Percentiles rank a stretch among this genome's conserved stretches.
Conservation (phyloP, 2,888 invertebrate genomes). For the Aricia artaxerxes region DNA sequence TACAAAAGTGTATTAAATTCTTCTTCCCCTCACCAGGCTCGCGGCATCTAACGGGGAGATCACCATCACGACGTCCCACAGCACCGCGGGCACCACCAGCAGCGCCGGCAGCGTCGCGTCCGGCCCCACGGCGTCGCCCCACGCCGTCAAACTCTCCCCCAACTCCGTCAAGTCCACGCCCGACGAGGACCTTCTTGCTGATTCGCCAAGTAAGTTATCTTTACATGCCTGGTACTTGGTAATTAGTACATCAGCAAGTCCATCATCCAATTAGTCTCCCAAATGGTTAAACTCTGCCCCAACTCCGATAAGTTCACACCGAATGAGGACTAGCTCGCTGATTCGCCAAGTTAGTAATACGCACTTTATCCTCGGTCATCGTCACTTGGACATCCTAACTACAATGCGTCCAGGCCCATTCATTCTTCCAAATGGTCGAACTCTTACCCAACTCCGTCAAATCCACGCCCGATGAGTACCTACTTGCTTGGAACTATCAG, state of each 20-base stretch:
- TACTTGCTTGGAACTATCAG: slow-evolving; percentile 70
- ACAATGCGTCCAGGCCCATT: too few relatives aligned
- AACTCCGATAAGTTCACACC: slow-evolving; percentile 82
- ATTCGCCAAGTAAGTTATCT: slow-evolving; percentile 89
- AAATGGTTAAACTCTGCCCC: slow-evolving; percentile 79
- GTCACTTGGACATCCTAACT: too few relatives aligned
- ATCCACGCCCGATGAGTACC: too few relatives aligned
- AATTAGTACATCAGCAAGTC: too few relatives aligned
- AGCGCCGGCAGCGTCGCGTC: slow-evolving; percentile 70
- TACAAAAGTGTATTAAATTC: not conserved
- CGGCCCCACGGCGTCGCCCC: slow-evolving; percentile 72
- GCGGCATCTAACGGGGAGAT: slow-evolving; percentile 90
- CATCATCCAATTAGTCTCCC: not conserved
- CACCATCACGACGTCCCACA: slow-evolving; percentile 89
- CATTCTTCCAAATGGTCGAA: too few relatives aligned
- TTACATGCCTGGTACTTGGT: not conserved
- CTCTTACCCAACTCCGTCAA: too few relatives aligned
- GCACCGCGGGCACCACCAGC: slow-evolving; percentile 76
- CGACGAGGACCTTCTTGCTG: slow-evolving; percentile 87
- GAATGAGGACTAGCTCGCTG: slow-evolving; percentile 87
- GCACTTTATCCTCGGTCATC: too few relatives aligned
- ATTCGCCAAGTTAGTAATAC: slow-evolving; percentile 89
- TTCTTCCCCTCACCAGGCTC: slow-evolving; percentile 71
- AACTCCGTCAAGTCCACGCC: slow-evolving; percentile 82
- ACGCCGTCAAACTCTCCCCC: slow-evolving; percentile 84